A percentile compares a stretch with the other conserved stretches of the same genome.
Conservation (phyloP, 2,888 invertebrate species). For the Phengaris alcon region DNA sequence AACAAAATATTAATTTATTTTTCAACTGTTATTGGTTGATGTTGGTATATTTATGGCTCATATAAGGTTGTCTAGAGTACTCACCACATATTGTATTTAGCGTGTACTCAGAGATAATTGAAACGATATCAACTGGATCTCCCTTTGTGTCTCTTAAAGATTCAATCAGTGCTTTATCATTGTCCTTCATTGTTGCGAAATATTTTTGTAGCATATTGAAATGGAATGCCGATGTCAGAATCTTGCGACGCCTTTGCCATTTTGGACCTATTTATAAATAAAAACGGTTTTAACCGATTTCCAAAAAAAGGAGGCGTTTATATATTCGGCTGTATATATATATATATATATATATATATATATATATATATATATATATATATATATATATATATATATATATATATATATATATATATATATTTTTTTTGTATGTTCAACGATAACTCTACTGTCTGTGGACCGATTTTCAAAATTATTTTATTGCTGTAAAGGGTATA, state of each 20-base stretch:
- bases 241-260: conserved; percentile 81
- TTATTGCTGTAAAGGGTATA: too few relatives aligned
- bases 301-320: too few relatives aligned
- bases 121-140: conserved; percentile 16
- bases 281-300: not conserved
- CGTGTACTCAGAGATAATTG: conserved; percentile 69
- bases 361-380: too few relatives aligned
- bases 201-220: conserved; percentile 78
- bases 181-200: conserved; percentile 57
- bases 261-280: conserved; percentile 60
- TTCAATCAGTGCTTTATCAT: conserved; percentile 48
- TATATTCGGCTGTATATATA: too few relatives aligned
- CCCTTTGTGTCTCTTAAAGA: conserved; percentile 31
- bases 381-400: too few relatives aligned
- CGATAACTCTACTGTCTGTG: too few relatives aligned
- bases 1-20: not conserved
- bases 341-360: too few relatives aligned
- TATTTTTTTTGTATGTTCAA: too few relatives aligned
- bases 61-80: conserved; percentile 46
- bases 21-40: not conserved
- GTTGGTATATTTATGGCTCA: not conserved
- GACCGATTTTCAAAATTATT: too few relatives aligned
- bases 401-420: too few relatives aligned
- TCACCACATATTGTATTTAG: conserved; percentile 85
- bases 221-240: conserved; percentile 83